Evolutionary conservation across 1,140 invertebrate genomes (phyloP), one percentile per base, ranked within the genome.

Genomic region (Meloidogyne exigua): DNA sequence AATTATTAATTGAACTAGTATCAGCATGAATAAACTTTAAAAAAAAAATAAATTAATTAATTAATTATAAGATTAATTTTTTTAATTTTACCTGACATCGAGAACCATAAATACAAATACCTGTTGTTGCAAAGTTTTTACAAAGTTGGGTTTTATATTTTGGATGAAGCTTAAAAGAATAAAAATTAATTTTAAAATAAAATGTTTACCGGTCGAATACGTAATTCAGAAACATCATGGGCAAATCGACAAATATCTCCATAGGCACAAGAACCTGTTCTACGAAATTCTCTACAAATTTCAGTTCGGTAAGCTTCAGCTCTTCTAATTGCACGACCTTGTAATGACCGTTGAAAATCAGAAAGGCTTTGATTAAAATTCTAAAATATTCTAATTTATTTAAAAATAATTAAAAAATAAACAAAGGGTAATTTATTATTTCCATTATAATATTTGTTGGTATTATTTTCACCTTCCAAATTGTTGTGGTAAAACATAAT

Each of bases 81-180:
- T n/a, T 57, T n/a, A 57, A n/a, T 57, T 9, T 32, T 39, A 39
- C 36, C 36, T 57, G 49, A 57, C 49, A 57, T 7, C 18, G 18
- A 57, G 49, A 18, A 25, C 69, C 69, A 42, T 71, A 42, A n/a
- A 42, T 42, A 2, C 69, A 71, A 71, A 44, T 42, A 28, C 69
- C 18, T 42, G 18, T 11, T 71, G 36, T 7, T 7, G 26, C 39
- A 36, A 36, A 71, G n/a, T 71, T 71, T 25, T 36, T 32, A 44
- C 69, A 71, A 21, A 71, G 69, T 11, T 32, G 36, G 1, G 69
- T 71, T n/a, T 71, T 71, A n/a, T 71, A 71, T n/a, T 71, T 71
- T 9, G 25, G 69, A 44, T 44, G 69, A 10, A 49, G 18, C 69
- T 71, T 44, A 13, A 32, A 25, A n/a, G n/a, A n/a, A n/a, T 15